Conservation (phyloP, 1,140 invertebrate genomes). For the Globodera ellingtonae region DNA sequence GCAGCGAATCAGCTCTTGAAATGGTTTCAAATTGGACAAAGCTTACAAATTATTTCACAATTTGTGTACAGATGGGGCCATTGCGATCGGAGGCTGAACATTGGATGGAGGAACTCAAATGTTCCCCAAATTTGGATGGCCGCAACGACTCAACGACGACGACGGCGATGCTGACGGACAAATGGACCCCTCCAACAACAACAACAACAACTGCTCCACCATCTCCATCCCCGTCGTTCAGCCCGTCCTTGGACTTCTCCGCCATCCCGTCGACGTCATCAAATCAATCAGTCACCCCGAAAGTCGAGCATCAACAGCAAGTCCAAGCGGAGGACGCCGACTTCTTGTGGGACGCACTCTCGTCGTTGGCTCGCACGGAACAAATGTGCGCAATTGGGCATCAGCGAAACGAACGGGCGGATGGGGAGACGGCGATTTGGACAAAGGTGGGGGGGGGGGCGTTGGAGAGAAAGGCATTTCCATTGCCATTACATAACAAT, state of each 20-base stretch:
- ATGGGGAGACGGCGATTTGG: conserved; percentile 34
- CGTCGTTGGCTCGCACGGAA: conserved; percentile 28
- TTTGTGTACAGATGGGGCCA: conserved; percentile 31
- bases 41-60: not conserved
- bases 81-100: conserved; percentile 52
- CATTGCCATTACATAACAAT: conserved; percentile 23
- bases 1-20: conserved; percentile 52
- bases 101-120: conserved; percentile 49
- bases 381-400: conserved; percentile 22
- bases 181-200: conserved; percentile 10
- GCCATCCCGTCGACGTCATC: too few species aligned
- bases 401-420: conserved; percentile 2
- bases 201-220: conserved; percentile 1
- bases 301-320: conserved; percentile 23
- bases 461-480: conserved; percentile 24
- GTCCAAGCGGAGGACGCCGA: not conserved
- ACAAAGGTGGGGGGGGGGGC: conserved; percentile 22
- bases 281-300: not conserved
- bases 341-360: conserved; percentile 19
- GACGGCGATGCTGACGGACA: not conserved
- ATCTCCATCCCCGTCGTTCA: conserved; percentile 22
- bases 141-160: conserved; percentile 21
- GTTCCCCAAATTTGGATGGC: conserved; percentile 13
- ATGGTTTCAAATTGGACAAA: conserved; percentile 30
- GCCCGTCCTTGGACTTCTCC: not conserved